These are phyloP conservation scores for Diuraphis noxia DNA, from an alignment of 1,140 invertebrate species.

Conservation along the genomic window DNA sequence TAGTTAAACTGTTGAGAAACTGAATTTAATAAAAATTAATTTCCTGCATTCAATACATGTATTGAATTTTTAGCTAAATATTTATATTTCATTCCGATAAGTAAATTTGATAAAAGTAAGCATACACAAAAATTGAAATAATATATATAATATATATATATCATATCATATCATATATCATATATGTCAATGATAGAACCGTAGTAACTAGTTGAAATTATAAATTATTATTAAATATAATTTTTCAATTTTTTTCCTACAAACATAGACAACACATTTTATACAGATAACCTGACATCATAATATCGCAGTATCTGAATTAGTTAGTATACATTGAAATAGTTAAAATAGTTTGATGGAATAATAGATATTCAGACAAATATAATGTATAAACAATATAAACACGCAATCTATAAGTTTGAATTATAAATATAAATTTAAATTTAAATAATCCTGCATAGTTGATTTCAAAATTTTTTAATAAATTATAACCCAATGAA, in stretches of 20 bases:
- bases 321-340: too few species aligned
- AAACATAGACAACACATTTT: background rate
- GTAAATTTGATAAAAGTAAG: background rate
- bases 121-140: background rate
- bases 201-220: background rate
- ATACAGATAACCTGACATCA: background rate
- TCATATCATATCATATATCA: too few species aligned
- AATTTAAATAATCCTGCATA: background rate
- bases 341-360: background rate
- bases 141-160: too few species aligned
- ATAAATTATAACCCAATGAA: background rate
- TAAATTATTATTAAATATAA: too few species aligned
- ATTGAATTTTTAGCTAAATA: background rate
- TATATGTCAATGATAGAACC: background rate
- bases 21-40: too few species aligned
- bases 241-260: background rate
- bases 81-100: background rate
- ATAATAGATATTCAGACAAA: background rate
- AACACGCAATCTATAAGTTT: background rate
- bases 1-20: too few species aligned
- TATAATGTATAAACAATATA: background rate
- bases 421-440: background rate
- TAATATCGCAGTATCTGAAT: too few species aligned
- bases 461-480: background rate
- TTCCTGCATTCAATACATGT: too few species aligned